Conservation (phyloP, 2,888 invertebrate genomes). For the Linyphia triangularis region DNA sequence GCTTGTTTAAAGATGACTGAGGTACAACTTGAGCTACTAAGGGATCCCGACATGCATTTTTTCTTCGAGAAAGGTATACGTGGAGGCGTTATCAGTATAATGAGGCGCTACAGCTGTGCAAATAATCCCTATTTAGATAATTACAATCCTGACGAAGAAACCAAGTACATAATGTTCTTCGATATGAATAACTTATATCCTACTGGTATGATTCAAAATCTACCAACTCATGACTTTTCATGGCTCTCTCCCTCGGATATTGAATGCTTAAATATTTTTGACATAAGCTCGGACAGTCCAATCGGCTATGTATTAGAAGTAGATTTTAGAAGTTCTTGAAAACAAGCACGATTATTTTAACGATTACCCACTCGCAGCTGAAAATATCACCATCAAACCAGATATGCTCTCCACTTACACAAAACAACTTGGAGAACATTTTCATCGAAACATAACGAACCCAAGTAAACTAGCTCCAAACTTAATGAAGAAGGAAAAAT, state of each 20-base stretch:
- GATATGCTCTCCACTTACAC: neutral
- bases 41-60: constrained; percentile 75
- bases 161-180: constrained; percentile 16
- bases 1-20: constrained; percentile 72
- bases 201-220: no score
- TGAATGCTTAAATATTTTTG: no score
- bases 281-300: no score
- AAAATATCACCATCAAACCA: neutral
- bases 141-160: neutral
- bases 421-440: neutral
- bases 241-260: no score
- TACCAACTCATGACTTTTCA: no score
- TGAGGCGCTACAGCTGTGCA: neutral
- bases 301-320: neutral
- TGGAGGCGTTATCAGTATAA: constrained; percentile 56
- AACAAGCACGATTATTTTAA: neutral
- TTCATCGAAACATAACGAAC: neutral
- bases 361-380: neutral
- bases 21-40: constrained; percentile 75
- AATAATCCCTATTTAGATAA: neutral
- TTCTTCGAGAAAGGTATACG: constrained; percentile 61
- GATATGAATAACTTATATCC: constrained; percentile 76
- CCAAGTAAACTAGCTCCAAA: constrained; percentile 53
- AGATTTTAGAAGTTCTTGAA: neutral
- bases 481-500: constrained; percentile 74